phyloP scores from a whole-genome alignment of 2,888 invertebrate genomes.

The Drosophila setosimentum region DNA sequence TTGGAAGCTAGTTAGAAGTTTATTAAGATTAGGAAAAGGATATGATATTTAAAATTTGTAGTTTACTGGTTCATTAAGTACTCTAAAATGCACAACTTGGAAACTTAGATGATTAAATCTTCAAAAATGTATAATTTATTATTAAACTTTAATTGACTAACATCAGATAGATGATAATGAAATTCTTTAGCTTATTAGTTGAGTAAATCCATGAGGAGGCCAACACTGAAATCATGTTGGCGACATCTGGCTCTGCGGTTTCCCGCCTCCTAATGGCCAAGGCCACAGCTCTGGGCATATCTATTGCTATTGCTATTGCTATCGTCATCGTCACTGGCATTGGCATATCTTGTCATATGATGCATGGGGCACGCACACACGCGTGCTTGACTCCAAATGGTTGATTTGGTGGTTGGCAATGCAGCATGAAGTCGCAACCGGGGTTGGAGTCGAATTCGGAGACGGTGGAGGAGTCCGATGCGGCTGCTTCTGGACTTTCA shows the following conservation, averaged over 20 bases:
- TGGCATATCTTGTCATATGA: constrained; percentile 57
- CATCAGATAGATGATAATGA: background rate
- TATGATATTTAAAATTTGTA: background rate
- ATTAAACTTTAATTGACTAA: background rate
- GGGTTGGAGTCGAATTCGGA: background rate
- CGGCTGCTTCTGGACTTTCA: constrained; percentile 67
- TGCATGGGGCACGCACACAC: constrained; percentile 32
- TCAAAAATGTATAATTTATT: background rate
- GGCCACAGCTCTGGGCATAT: constrained; percentile 23
- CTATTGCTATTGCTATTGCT: constrained; percentile 22
- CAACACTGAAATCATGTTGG: constrained; percentile 34
- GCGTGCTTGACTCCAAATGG: constrained; percentile 32
- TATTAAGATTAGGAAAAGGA: background rate
- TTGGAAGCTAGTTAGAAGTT: background rate
- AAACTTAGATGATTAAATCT: background rate
- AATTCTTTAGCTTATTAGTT: background rate
- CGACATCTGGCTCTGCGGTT: constrained; percentile 55
- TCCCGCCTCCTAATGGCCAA: constrained; percentile 26
- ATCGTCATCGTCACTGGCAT: constrained; percentile 11
- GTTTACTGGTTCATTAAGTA: background rate
- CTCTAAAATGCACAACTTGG: background rate
- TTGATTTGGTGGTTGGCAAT: constrained; percentile 13
- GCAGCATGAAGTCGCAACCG: background rate
- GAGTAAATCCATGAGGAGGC: too few species aligned
- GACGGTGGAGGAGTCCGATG: constrained; percentile 15